Percentiles rank a stretch among this genome's conserved stretches.
Evolutionary conservation across 2,797 vertebrate species (phyloP).

Genomic region (Sciurus carolinensis): DNA sequence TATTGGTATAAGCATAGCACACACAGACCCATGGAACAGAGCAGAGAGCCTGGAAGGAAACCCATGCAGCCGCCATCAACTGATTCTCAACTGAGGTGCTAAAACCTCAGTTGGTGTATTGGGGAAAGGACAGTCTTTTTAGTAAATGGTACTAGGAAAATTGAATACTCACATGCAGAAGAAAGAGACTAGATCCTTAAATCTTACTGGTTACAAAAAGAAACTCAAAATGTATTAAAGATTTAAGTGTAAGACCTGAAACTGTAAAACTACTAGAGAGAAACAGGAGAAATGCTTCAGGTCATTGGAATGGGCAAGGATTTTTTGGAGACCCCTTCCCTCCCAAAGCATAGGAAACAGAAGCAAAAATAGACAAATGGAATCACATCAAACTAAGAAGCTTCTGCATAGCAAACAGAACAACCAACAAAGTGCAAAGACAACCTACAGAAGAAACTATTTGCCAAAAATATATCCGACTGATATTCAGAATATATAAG

Average conservation of each 20-base stretch:
- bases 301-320: neutral
- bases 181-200: too few relatives aligned
- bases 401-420: too few relatives aligned
- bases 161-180: neutral
- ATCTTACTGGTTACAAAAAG: too few relatives aligned
- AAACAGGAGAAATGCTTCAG: too few relatives aligned
- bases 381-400: too few relatives aligned
- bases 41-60: neutral
- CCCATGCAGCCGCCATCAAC: fast-evolving
- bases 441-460: neutral
- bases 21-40: neutral
- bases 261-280: neutral
- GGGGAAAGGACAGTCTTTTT: neutral
- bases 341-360: too few relatives aligned
- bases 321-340: neutral
- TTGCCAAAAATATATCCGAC: neutral
- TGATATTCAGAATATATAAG: too few relatives aligned
- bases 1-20: neutral
- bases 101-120: neutral
- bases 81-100: neutral
- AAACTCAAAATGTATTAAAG: neutral
- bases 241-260: neutral
- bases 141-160: neutral
- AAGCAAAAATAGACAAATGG: too few relatives aligned
- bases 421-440: too few relatives aligned